Conservation (phyloP, 1,140 invertebrate genomes). For the Brachionus calyciflorus region DNA sequence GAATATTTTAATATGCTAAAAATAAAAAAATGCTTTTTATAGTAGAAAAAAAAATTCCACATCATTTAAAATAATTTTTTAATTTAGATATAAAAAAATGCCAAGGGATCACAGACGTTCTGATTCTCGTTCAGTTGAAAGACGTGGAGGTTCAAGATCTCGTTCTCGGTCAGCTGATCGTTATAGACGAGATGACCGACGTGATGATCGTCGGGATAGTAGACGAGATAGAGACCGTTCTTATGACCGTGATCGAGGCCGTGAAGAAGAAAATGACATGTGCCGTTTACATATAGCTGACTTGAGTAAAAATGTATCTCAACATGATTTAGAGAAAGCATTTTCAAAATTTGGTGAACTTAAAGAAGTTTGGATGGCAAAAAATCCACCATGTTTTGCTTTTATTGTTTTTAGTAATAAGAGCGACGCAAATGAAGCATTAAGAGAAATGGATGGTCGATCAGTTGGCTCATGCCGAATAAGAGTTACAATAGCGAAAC, state of each 20-base stretch:
- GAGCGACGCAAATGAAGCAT: constrained; percentile 56
- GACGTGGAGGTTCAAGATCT: not conserved
- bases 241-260: not conserved
- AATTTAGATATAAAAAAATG: too few relatives aligned
- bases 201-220: not conserved
- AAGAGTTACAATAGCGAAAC: constrained; percentile 55
- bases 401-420: constrained; percentile 58
- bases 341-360: constrained; percentile 59
- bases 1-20: too few relatives aligned
- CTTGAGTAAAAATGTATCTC: constrained; percentile 47
- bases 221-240: not conserved
- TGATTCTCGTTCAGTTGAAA: not conserved
- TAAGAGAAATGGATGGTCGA: constrained; percentile 56
- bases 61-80: too few relatives aligned
- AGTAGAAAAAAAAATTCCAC: too few relatives aligned
- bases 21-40: too few relatives aligned
- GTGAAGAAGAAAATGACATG: constrained; percentile 44
- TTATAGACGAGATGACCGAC: not conserved
- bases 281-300: constrained; percentile 57
- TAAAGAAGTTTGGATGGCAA: constrained; percentile 58
- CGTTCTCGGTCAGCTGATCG: not conserved
- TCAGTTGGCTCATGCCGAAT: constrained; percentile 49
- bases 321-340: constrained; percentile 53
- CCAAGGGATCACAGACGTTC: constrained; percentile 24
- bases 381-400: constrained; percentile 60